Evolutionary conservation across 2,888 invertebrate species (phyloP), one percentile per base, ranked within the genome.

Genomic region (Drosophila tanythrix): DNA sequence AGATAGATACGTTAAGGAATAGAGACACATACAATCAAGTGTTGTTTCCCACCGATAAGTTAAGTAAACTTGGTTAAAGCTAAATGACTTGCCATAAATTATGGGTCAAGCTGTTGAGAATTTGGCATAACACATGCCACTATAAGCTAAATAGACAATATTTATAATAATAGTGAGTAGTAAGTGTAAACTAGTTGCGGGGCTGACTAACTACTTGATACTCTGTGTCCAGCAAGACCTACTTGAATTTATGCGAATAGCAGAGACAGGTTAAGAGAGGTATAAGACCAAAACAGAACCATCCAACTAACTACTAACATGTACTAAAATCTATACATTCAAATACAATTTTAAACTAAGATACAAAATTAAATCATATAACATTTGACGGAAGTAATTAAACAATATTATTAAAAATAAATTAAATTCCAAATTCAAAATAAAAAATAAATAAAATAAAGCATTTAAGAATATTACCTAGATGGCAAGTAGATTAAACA

Each of bases 41-140:
- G 29, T 51, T 55, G 21, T 18, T 66, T 63, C 36, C 33, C 40
- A 40, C 18, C 33, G 8, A 25, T 46, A n/a, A 53, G 43, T 59
- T 35, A 35, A 61, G 29, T 58, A 58, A 67, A 76, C 66, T 63
- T 63, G 35, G 63, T 48, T 36, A 60, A 57, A 57, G 43, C 38
- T 10, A 31, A 48, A 62, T 78, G 70, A 74, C 76, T 65, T 31
- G 78, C 70, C 63, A 72, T 66, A 67, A 67, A 50, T 72, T 50
- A 27, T 31, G 52, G 38, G 75, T 36, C 52, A 64, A 58, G 62
- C 48, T 10, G 38, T 53, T 36, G 25, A 40, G 48, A 21, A 48
- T 51, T 43, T 40, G 66, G 43, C 50, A 52, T 53, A 57, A 33
- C 18, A 50, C 10, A 29, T 46, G 8, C 3, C 46, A 25, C 15